Percentiles rank a stretch among this genome's conserved stretches.
These are phyloP conservation scores for Tipula unca DNA, from an alignment of 2,888 invertebrate genomes.

Conservation along the genomic window DNA sequence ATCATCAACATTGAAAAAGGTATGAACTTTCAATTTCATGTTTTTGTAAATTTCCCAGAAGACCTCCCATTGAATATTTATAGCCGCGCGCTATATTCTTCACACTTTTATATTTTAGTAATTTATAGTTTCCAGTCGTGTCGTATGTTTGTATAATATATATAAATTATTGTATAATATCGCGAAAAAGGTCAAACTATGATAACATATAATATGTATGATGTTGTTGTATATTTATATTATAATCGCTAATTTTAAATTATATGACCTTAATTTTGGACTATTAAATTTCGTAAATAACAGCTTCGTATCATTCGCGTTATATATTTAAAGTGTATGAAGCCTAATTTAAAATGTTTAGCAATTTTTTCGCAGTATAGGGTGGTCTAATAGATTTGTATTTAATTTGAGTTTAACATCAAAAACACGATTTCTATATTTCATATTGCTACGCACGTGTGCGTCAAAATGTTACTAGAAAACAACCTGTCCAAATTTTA, in stretches of 20 bases:
- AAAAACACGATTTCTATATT: neutral
- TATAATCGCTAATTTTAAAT: neutral
- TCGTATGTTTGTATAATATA: neutral
- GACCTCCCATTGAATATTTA: neutral
- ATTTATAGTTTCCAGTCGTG: neutral
- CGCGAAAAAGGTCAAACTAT: neutral
- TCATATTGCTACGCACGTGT: no score
- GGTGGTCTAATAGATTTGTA: neutral
- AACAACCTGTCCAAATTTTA: no score
- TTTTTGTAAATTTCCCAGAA: neutral
- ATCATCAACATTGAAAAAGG: constrained; percentile 31
- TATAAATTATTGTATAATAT: no score
- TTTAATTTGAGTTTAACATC: neutral
- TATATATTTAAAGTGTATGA: neutral
- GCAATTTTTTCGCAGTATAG: neutral
- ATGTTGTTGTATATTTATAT: neutral
- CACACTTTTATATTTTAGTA: neutral
- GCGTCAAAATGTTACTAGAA: no score
- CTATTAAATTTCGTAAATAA: neutral
- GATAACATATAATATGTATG: neutral
- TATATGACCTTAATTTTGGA: neutral
- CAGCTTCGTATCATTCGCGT: neutral
- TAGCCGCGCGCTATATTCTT: neutral
- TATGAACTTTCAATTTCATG: constrained; percentile 23
- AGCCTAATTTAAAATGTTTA: neutral